Evolutionary conservation across 92 coral and sea anemone genomes (phyloP), one percentile per base, ranked within the genome.

Genomic region (Pocillopora meandrina): DNA sequence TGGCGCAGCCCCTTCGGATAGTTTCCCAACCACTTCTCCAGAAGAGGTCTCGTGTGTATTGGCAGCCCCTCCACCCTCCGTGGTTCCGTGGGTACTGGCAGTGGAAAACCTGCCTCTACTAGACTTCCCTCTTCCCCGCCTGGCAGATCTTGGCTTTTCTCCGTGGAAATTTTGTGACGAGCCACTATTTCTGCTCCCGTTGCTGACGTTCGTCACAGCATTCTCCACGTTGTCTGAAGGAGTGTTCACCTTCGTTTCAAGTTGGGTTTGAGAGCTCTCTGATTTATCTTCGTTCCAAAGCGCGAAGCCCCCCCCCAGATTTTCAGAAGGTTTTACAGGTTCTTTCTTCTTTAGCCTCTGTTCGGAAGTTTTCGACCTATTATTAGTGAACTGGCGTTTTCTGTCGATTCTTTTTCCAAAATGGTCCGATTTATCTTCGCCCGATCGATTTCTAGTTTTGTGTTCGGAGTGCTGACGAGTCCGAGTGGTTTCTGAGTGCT

Each of bases 341-440:
- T 26, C 18, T 56, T 68, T 66, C 36, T 42, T 49, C 12, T 59
- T 31, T 63, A 60, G 83, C 49, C 59, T 64, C 55, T 71, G 16
- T 18, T 57, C 86, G 69, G 72, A 56, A 23, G 74, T 74, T 14
- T 78, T 71, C 4, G 76, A 76, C 20, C 89, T 42, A 33, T 78
- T 82, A 35, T 35, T 33, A 70, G 2, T 63, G 16, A 56, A 10
- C 14, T 21, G 14, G 3, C 26, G 65, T 71, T 35, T 61, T 65
- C 71, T 86, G 69, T 65, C 79, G 75, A 56, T 19, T 61, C 74
- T 12, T 55, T n/a, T 75, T 47, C 5, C 64, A 11, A 26, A 12
- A 18, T 75, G 49, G 58, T 14, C 61, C 14, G 34, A 68, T 20
- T 16, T 83, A 57, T 31, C 84, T 65, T 75, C 86, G 42, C 63